These are phyloP conservation scores for Entomyzon cyanotis DNA, from an alignment of 2,113 vertebrate genomes.

Conservation along the genomic window DNA sequence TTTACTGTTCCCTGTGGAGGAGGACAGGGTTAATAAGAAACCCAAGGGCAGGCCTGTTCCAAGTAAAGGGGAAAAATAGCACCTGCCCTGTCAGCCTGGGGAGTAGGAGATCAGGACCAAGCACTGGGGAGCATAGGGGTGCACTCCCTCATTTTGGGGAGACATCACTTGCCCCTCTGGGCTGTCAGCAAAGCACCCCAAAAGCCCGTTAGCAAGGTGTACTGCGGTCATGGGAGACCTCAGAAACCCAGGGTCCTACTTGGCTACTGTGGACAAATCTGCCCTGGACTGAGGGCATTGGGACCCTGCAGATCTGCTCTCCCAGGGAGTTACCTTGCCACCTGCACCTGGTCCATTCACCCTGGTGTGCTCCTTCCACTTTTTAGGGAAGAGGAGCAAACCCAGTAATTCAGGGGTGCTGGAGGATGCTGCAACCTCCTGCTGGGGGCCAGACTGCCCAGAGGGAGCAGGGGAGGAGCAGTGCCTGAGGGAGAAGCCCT, in stretches of 20 bases:
- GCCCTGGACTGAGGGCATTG: not conserved
- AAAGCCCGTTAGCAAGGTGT: not conserved
- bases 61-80: not conserved
- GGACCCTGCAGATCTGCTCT: accelerated
- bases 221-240: not conserved
- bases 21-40: not conserved
- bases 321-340: not conserved
- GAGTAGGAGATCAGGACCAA: accelerated
- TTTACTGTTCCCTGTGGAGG: not conserved
- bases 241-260: not conserved
- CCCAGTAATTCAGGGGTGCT: not conserved
- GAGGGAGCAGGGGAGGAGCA: not conserved
- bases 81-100: not conserved
- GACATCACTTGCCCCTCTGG: not conserved
- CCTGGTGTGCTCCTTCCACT: not conserved
- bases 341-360: accelerated
- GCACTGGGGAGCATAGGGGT: not conserved
- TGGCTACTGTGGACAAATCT: not conserved
- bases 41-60: not conserved
- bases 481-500: accelerated
- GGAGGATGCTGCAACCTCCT: not conserved
- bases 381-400: accelerated
- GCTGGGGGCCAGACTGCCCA: not conserved
- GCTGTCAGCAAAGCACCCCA: not conserved
- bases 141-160: not conserved